phyloP scores from a whole-genome alignment of 2,113 vertebrate genomes.

The Tetraodon nigroviridis region DNA sequence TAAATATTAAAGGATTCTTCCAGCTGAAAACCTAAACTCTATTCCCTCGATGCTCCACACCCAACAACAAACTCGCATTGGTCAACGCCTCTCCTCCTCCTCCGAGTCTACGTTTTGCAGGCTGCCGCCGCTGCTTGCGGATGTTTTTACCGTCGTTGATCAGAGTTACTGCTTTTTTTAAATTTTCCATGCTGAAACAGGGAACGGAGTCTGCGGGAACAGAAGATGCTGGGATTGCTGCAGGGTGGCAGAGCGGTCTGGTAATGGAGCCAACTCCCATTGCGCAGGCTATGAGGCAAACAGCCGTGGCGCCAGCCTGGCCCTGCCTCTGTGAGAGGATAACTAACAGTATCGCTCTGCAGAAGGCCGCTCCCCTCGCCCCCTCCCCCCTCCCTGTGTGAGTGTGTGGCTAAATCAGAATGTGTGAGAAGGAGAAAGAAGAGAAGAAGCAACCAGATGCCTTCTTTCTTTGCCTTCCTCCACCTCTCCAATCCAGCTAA shows the following conservation, averaged over 20 bases:
- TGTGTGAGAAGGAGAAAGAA: conserved; percentile 30
- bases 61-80: conserved; percentile 31
- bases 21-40: conserved; percentile 29
- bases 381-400: conserved; percentile 8
- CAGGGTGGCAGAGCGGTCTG: conserved; percentile 66
- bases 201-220: conserved; percentile 70
- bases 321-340: conserved; percentile 61
- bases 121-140: conserved; percentile 39
- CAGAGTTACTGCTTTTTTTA: conserved; percentile 45
- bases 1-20: no score
- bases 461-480: neutral
- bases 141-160: conserved; percentile 51
- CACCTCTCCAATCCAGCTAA: conserved; percentile 7
- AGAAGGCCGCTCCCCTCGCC: conserved; percentile 22
- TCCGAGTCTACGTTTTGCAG: conserved; percentile 34
- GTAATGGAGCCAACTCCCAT: conserved; percentile 71
- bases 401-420: conserved; percentile 46
- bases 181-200: conserved; percentile 69
- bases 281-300: conserved; percentile 66
- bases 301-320: conserved; percentile 63
- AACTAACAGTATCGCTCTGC: conserved; percentile 49
- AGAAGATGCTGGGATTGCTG: conserved; percentile 65
- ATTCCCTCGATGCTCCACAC: conserved; percentile 32
- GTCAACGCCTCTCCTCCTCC: conserved; percentile 55
- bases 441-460: neutral